A percentile compares a stretch with the other conserved stretches of the same genome.
Evolutionary conservation across 2,113 vertebrate species (phyloP).

Genomic region (Rhinichthys klamathensis): DNA sequence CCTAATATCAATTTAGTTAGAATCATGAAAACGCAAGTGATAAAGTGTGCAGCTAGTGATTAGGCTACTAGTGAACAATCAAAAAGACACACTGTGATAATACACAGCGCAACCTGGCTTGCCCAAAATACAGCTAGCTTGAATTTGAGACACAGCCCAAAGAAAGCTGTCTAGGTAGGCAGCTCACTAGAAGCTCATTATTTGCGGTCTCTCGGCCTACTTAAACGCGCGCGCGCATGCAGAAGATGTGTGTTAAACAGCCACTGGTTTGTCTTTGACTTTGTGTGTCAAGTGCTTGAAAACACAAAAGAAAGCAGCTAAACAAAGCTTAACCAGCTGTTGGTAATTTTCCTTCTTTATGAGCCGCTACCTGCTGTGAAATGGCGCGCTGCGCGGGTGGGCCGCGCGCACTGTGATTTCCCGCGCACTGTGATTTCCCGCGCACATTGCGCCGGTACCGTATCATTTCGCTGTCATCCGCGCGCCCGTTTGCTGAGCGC

Average conservation of each 20-base stretch:
- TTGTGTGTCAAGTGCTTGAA: constrained; percentile 22
- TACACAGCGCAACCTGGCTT: too few species aligned
- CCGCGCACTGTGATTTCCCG: constrained; percentile 87
- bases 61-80: not conserved
- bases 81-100: too few species aligned
- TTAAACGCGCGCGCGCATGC: not conserved
- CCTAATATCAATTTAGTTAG: too few species aligned
- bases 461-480: constrained; percentile 94
- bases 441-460: constrained; percentile 74
- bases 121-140: too few species aligned
- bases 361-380: constrained; percentile 87
- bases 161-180: too few species aligned
- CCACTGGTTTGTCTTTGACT: constrained; percentile 10
- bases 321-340: constrained; percentile 76
- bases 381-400: constrained; percentile 79
- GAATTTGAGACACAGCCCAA: too few species aligned
- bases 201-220: not conserved
- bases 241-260: not conserved
- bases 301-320: constrained; percentile 28
- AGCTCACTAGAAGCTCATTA: not conserved
- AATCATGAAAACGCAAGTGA: too few species aligned
- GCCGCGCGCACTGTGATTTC: constrained; percentile 86
- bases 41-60: not conserved
- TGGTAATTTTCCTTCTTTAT: constrained; percentile 84
- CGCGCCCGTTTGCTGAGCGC: constrained; percentile 75